Percentiles rank a stretch among this genome's conserved stretches.
phyloP scores from a whole-genome alignment of 1,140 invertebrate species.

The Babylonia areolata region DNA sequence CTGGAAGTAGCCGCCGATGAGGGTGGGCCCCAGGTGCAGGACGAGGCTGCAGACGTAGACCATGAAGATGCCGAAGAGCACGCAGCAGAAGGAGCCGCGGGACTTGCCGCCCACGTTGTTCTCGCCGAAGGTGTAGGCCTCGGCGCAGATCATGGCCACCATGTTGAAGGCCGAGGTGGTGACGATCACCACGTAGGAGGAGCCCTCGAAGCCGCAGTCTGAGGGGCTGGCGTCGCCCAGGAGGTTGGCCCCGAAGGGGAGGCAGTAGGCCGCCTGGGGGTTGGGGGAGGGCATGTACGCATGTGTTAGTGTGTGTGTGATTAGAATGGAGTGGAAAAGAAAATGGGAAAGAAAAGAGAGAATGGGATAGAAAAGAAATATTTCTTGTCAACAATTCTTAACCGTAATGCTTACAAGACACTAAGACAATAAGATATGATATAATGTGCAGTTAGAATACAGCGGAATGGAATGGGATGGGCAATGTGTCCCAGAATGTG shows the following conservation, averaged over 20 bases:
- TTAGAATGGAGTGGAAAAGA: too few relatives aligned
- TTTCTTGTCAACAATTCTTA: too few relatives aligned
- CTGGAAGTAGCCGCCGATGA: conserved; percentile 75
- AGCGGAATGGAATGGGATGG: too few relatives aligned
- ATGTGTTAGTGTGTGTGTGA: too few relatives aligned
- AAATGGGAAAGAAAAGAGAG: too few relatives aligned
- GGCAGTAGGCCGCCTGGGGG: conserved; percentile 71
- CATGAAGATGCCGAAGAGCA: conserved; percentile 72
- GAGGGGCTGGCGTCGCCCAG: conserved; percentile 63
- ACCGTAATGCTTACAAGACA: too few relatives aligned
- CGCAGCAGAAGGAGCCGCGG: conserved; percentile 71
- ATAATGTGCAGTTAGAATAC: too few relatives aligned
- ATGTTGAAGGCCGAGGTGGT: conserved; percentile 75
- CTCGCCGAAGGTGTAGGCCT: conserved; percentile 75
- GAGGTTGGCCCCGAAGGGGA: conserved; percentile 74
- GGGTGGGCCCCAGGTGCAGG: conserved; percentile 74
- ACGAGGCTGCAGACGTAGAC: conserved; percentile 74
- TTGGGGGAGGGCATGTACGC: conserved; percentile 29
- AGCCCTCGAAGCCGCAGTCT: conserved; percentile 70
- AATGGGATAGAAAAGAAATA: too few relatives aligned
- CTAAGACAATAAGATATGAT: too few relatives aligned
- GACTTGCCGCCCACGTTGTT: conserved; percentile 71
- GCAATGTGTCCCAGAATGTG: too few relatives aligned
- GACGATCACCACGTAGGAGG: conserved; percentile 70
- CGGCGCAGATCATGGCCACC: conserved; percentile 74